Base-by-base conservation (phyloP, 2,113 vertebrate species). In the Machaerirhynchus nigripectus region DNA sequence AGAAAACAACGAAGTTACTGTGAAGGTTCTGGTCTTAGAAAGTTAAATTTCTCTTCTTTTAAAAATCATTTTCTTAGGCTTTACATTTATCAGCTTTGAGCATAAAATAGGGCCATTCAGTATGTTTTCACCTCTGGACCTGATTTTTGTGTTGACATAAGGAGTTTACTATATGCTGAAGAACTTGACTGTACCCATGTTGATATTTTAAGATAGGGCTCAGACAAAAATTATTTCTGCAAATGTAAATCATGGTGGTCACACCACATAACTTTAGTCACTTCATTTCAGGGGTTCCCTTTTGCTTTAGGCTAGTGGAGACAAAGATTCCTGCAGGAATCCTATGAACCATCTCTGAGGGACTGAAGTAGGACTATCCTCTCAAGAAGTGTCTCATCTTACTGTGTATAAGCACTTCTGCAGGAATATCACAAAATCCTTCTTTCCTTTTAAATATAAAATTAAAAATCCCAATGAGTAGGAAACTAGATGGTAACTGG, bases 401-500 rank as follows among this genome's bases (percentile, higher is more conserved):
- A 33, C 22, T 63, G 0, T 61, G 16, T 74, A 24, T 28, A 81
- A 74, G 50, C 19, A 6, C 40, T 75, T 75, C 28, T 67, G 15
- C 47, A 84, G 35, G 23, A 85, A 22, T 88, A 64, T 35, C 30
- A 76, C 7, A 63, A 75, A 77, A 60, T 74, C 3, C 11, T 52
- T 33, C 42, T 74, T 87, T 56, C 28, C 31, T 89, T 74, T 67
- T 53, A 46, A 87, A 89, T 78, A 57, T 55, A 23, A 24, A 73
- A 55, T 63, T 52, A 23, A 24, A 71, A 70, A 49, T 86, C 26
- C 42, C 12, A 50, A 4, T 28, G 55, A 74, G 26, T 46, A 53
- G 47, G 39, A 74, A 89, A 26, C 15, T 69, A 7, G 63, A 30
- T 91, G 70, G 77, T 95, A 95, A 93, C 91, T 94, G 91, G 89